phyloP scores from a whole-genome alignment of 1,140 invertebrate species.

The Marisa cornuarietis region DNA sequence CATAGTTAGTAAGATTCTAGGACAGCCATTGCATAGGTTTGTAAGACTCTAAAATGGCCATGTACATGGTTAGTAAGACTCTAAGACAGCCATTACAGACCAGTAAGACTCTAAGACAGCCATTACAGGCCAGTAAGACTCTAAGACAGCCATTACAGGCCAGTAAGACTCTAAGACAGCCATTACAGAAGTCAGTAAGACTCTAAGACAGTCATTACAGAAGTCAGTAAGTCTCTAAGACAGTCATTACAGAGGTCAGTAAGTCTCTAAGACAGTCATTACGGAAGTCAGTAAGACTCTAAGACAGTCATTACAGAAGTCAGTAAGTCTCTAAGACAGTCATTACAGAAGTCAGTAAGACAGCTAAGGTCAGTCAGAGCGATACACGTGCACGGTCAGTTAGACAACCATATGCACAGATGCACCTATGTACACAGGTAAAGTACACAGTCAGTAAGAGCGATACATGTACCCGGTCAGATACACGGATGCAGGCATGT shows the following conservation, averaged over 20 bases:
- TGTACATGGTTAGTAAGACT: neutral
- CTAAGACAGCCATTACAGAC: neutral
- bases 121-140: conserved; percentile 1
- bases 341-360: neutral
- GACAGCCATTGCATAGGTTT: too few relatives aligned
- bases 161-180: neutral
- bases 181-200: neutral
- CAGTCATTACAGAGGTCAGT: too few relatives aligned
- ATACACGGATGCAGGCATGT: conserved; percentile 12
- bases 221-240: too few relatives aligned
- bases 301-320: neutral
- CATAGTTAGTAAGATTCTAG: too few relatives aligned
- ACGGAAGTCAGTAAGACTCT: neutral
- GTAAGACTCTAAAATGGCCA: neutral
- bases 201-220: neutral
- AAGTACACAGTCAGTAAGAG: too few relatives aligned
- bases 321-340: neutral
- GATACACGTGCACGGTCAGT: neutral
- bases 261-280: neutral
- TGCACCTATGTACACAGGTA: conserved; percentile 10
- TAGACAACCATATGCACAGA: conserved; percentile 9
- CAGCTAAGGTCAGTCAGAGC: neutral
- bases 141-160: neutral
- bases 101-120: neutral
- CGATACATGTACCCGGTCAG: neutral